phyloP scores from a whole-genome alignment of 2,888 invertebrate genomes.

The Margaritifera margaritifera region DNA sequence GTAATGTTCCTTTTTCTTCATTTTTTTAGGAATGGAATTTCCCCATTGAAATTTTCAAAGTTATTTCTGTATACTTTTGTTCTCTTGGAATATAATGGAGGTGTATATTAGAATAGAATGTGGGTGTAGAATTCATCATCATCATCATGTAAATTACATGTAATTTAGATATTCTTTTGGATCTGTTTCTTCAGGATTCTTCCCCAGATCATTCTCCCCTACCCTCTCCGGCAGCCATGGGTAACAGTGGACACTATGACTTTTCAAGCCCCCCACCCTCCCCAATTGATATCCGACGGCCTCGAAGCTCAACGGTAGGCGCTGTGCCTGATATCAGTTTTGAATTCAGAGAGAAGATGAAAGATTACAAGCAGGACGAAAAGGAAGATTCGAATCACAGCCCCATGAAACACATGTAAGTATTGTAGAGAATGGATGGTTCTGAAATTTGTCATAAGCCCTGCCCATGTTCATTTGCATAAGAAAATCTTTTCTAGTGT shows the following conservation, averaged over 20 bases:
- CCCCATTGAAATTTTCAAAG: too few species aligned
- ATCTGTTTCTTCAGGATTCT: not conserved
- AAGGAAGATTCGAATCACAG: conserved; percentile 53
- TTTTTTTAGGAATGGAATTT: too few species aligned
- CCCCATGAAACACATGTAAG: conserved; percentile 73
- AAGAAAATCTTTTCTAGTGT: not conserved
- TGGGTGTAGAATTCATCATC: too few species aligned
- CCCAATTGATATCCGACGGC: conserved; percentile 41
- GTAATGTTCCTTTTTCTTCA: too few species aligned
- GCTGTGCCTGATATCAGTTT: conserved; percentile 44
- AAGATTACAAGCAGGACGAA: conserved; percentile 27
- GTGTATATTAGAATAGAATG: too few species aligned
- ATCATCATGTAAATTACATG: too few species aligned
- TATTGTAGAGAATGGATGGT: conserved; percentile 7
- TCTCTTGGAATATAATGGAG: too few species aligned
- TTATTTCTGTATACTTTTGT: too few species aligned
- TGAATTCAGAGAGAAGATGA: conserved; percentile 21
- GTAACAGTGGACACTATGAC: conserved; percentile 54
- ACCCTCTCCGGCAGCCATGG: conserved; percentile 33
- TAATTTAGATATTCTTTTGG: not conserved
- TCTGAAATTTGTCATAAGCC: not conserved
- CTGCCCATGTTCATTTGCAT: not conserved
- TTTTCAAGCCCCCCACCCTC: conserved; percentile 56
- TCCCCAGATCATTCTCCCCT: conserved; percentile 13
- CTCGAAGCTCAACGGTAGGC: conserved; percentile 62